Conservation (phyloP, 2,888 invertebrate species). For the Automeris io region DNA sequence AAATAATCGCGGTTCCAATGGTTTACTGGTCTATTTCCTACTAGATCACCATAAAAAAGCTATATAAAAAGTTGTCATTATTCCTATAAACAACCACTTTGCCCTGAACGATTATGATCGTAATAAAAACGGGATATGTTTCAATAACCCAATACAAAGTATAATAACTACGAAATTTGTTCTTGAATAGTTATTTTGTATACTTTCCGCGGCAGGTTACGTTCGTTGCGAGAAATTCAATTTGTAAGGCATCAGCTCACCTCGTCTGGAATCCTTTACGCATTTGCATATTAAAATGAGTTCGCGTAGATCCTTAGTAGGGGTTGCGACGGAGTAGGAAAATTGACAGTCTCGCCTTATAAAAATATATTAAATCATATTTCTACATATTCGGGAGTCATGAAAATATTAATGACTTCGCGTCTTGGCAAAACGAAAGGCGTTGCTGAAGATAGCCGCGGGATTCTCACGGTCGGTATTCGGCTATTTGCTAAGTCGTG, state of each 20-base stretch:
- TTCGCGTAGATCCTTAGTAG: constrained; percentile 14
- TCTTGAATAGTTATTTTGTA: constrained; percentile 6
- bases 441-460: too few relatives aligned
- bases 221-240: constrained; percentile 22
- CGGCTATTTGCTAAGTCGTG: too few relatives aligned
- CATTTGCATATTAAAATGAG: constrained; percentile 44
- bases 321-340: constrained; percentile 10
- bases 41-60: too few relatives aligned
- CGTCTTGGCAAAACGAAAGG: too few relatives aligned
- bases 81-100: too few relatives aligned
- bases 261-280: constrained; percentile 23
- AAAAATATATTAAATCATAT: constrained; percentile 2
- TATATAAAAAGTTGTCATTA: too few relatives aligned
- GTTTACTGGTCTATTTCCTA: too few relatives aligned
- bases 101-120: too few relatives aligned
- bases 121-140: not conserved
- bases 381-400: not conserved
- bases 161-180: constrained; percentile 6
- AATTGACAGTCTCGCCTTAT: constrained; percentile 5
- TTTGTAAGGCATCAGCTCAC: constrained; percentile 33
- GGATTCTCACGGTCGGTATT: too few relatives aligned
- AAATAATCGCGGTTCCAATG: too few relatives aligned
- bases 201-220: constrained; percentile 4
- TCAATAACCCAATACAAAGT: not conserved
- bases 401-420: not conserved